phyloP scores from a whole-genome alignment of 2,888 invertebrate genomes.

The Ochlodes sylvanus region DNA sequence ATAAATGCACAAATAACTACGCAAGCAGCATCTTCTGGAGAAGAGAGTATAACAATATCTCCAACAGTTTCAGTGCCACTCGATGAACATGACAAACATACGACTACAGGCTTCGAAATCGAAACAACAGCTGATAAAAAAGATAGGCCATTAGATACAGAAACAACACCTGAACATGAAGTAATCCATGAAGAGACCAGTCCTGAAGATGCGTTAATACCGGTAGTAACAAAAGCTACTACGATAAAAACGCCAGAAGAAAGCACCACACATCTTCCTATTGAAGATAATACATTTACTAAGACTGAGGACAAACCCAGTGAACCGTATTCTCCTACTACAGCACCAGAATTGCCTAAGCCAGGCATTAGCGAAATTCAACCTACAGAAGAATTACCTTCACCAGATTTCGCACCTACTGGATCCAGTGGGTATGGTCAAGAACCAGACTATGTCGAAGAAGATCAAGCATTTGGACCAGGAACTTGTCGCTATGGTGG shows the following conservation, averaged over 20 bases:
- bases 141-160: constrained; percentile 39
- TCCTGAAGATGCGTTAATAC: constrained; percentile 40
- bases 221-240: constrained; percentile 43
- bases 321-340: constrained; percentile 49
- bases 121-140: constrained; percentile 30
- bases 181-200: constrained; percentile 16
- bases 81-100: constrained; percentile 42
- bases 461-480: constrained; percentile 92
- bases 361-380: constrained; percentile 60
- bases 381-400: constrained; percentile 65
- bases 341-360: constrained; percentile 61
- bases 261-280: constrained; percentile 45
- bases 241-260: constrained; percentile 45
- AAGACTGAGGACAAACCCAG: constrained; percentile 58
- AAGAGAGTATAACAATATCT: constrained; percentile 34
- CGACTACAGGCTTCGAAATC: constrained; percentile 39
- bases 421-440: constrained; percentile 75
- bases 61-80: constrained; percentile 27
- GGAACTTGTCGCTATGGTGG: constrained; percentile 97
- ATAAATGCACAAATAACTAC: background rate
- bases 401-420: constrained; percentile 68
- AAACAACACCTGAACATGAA: constrained; percentile 39
- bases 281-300: constrained; percentile 52
- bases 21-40: constrained; percentile 11
- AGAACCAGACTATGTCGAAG: constrained; percentile 90